A percentile compares a stretch with the other conserved stretches of the same genome.
phyloP scores from a whole-genome alignment of 2,888 invertebrate species.

The Diaperis boleti region DNA sequence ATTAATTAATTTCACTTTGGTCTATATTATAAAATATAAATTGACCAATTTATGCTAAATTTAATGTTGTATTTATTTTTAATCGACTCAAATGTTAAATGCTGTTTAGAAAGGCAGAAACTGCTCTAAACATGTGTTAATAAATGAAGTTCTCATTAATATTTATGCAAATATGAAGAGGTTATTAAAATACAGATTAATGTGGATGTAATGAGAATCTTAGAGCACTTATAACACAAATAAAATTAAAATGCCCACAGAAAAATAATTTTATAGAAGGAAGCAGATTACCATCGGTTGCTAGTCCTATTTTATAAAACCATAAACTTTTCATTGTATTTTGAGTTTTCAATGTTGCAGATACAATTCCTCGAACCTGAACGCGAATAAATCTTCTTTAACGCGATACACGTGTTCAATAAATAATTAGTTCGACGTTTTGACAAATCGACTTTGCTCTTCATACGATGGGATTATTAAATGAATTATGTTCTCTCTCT shows the following conservation, averaged over 20 bases:
- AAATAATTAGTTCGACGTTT: slow-evolving; percentile 21
- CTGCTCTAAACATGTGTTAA: slow-evolving; percentile 9
- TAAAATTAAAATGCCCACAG: slow-evolving; percentile 5
- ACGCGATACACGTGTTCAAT: slow-evolving; percentile 20
- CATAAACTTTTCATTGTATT: no score
- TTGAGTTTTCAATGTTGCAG: no score
- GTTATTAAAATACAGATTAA: slow-evolving; percentile 23
- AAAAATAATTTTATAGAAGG: no score
- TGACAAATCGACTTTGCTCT: slow-evolving; percentile 9
- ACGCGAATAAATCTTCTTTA: slow-evolving; percentile 21
- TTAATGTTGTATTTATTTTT: background rate
- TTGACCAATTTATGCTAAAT: background rate
- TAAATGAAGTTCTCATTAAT: slow-evolving; percentile 24
- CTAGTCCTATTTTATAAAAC: no score
- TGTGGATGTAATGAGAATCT: slow-evolving; percentile 20
- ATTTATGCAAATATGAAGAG: slow-evolving; percentile 10
- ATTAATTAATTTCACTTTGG: no score
- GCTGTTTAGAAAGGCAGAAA: no score
- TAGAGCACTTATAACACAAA: slow-evolving; percentile 8
- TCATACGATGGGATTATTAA: slow-evolving; percentile 10
- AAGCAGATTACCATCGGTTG: no score
- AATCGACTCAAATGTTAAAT: background rate
- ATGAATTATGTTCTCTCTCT: slow-evolving; percentile 9
- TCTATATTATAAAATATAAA: no score
- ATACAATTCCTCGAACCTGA: no score